Percentiles rank a stretch among this genome's conserved stretches.
Conservation (phyloP, 2,797 vertebrate genomes). For the Lophura swinhoii region DNA sequence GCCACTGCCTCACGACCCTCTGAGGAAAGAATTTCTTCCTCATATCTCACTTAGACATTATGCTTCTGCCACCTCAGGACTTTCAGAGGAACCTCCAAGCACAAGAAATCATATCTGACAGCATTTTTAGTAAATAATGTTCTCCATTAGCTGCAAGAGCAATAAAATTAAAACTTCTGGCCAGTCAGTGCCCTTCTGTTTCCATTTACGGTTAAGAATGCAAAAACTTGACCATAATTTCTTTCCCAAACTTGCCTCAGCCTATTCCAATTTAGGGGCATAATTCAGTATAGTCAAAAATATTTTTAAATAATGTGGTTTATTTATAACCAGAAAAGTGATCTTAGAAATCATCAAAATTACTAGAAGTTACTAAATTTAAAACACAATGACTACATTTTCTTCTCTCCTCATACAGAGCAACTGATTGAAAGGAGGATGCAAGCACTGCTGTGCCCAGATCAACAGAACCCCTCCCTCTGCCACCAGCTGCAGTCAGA, state of each 20-base stretch:
- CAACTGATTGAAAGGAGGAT: conserved; percentile 1
- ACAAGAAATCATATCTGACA: conserved; percentile 10
- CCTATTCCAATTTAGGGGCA: conserved; percentile 57
- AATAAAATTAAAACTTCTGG: conserved; percentile 47
- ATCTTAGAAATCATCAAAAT: conserved; percentile 57
- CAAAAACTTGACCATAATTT: conserved; percentile 49
- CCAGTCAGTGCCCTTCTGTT: conserved; percentile 59
- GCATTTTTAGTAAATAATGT: conserved; percentile 5
- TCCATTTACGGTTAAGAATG: conserved; percentile 71
- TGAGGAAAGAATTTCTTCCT: neutral
- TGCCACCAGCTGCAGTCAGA: neutral
- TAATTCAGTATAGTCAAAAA: conserved; percentile 62
- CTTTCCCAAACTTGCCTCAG: conserved; percentile 59
- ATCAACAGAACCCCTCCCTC: neutral
- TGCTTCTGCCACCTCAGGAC: neutral
- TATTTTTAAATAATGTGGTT: conserved; percentile 64
- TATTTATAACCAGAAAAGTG: conserved; percentile 49
- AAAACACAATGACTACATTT: conserved; percentile 11
- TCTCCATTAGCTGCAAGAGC: conserved; percentile 18
- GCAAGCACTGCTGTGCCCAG: neutral
- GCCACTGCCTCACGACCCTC: neutral
- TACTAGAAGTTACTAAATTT: conserved; percentile 56
- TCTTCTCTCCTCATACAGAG: conserved; percentile 20
- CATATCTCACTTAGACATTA: neutral
- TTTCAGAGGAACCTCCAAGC: neutral